Percentiles rank a stretch among this genome's conserved stretches.
These are phyloP conservation scores for Paraescarpia echinospica DNA, from an alignment of 1,140 invertebrate genomes.

Conservation along the genomic window DNA sequence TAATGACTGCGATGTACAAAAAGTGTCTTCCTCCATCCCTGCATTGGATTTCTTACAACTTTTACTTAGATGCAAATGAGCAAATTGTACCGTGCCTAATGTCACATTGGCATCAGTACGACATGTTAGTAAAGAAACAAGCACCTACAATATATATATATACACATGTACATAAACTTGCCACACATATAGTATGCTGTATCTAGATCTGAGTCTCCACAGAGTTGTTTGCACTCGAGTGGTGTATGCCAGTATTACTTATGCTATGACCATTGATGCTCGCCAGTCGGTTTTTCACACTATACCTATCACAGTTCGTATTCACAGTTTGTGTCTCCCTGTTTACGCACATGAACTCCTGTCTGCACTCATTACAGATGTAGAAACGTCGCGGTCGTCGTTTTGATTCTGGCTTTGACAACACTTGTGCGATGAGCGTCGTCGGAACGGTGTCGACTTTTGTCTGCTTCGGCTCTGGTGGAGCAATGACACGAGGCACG, in stretches of 20 bases:
- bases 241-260: neutral
- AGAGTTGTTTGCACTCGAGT: constrained; percentile 19
- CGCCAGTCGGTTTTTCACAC: neutral
- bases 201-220: constrained; percentile 26
- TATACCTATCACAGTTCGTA: neutral
- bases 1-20: neutral
- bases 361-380: constrained; percentile 47
- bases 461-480: constrained; percentile 33
- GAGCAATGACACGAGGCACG: constrained; percentile 62
- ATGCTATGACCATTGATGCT: constrained; percentile 10
- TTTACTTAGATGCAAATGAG: neutral
- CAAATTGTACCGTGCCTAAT: neutral
- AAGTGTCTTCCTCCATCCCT: neutral
- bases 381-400: constrained; percentile 42
- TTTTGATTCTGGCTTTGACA: constrained; percentile 69
- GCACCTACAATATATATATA: neutral
- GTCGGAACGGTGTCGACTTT: constrained; percentile 81
- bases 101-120: no score
- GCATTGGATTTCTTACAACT: neutral
- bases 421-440: constrained; percentile 88
- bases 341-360: constrained; percentile 42
- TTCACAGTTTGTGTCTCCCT: constrained; percentile 42
- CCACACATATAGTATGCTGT: neutral
- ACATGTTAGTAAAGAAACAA: neutral
- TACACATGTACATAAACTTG: neutral